These are phyloP conservation scores for Sarcophaga variegata DNA, from an alignment of 2,888 invertebrate species.

Conservation along the genomic window DNA sequence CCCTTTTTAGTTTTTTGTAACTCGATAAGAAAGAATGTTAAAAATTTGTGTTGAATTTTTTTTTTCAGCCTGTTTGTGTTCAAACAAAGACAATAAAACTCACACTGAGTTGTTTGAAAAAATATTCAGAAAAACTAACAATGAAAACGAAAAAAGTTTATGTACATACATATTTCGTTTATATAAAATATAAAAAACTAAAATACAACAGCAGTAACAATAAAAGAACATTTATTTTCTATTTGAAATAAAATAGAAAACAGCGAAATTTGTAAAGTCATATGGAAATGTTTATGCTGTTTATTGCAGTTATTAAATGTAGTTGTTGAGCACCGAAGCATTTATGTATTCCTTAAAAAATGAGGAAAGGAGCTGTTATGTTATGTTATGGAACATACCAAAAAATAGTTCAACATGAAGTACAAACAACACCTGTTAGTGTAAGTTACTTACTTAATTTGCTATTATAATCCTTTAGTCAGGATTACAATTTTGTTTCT, in stretches of 20 bases:
- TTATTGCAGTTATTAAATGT: constrained; percentile 43
- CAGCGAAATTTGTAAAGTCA: constrained; percentile 48
- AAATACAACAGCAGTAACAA: not conserved
- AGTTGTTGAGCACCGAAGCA: not conserved
- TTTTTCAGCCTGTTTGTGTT: constrained; percentile 5
- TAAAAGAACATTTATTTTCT: no score
- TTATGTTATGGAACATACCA: no score
- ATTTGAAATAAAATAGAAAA: not conserved
- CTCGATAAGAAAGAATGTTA: constrained; percentile 54
- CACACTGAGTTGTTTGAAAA: constrained; percentile 40
- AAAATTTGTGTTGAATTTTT: constrained; percentile 45
- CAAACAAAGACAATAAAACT: constrained; percentile 63
- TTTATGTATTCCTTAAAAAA: no score
- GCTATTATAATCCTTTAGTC: no score
- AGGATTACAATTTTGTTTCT: no score
- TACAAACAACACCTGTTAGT: no score
- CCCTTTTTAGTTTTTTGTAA: constrained; percentile 31
- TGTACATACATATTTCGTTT: not conserved
- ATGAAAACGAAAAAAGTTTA: not conserved
- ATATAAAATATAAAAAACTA: not conserved
- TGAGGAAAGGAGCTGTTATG: no score
- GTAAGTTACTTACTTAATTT: no score
- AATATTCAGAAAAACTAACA: not conserved
- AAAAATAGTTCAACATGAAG: no score
- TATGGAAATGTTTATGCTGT: constrained; percentile 53